Base-by-base conservation (phyloP, 1,140 invertebrate genomes). In the Drosophila asahinai region DNA sequence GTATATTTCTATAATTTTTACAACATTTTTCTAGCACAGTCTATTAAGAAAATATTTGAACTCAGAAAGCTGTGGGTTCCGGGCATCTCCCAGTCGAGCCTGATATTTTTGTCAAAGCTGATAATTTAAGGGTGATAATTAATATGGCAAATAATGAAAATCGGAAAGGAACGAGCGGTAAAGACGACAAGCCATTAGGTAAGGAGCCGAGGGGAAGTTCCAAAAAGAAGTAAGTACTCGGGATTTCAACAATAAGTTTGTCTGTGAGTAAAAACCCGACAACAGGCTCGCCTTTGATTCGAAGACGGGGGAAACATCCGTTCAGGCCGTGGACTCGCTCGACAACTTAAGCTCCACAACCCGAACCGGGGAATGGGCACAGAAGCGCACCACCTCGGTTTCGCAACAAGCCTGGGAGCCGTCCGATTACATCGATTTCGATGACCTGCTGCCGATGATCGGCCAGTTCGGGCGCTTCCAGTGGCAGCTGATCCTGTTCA, bases 391-490 rank as follows among this genome's bases (percentile, higher is more conserved):
- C 33, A 36, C 8, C 33, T 36, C 22, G 2, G 19, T 30, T 1
- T 4, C n/a, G 7, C 25, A 19, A 3, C 8, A n/a, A 5, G 33
- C 12, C 3, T 42, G 33, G 75, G 81, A 25, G 9, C 22, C n/a
- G 3, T 42, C 17, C n/a, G 68, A 33, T 38, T 74, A 48, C 5
- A 55, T 96, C 58, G 97, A 98, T 79, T 96, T 98, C 66, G 97
- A 98, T 86, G 97, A 97, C 62, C 93, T 98, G 5, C 92, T 98
- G 43, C 96, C 96, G 0, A 94, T 97, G 84, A 94, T 98, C 17
- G 97, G 98, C 0, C 97, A 97, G 75, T 98, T 98, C 91, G 97
- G 97, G 17, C 91, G 94, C 42, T 99, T 98, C 93, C 98, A 99
- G 93, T 95, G 96, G 80, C 93, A 97, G 1, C 93, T 98, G 1